Conservation (phyloP, 2,888 invertebrate genomes). For the Phaonia tiefii region DNA sequence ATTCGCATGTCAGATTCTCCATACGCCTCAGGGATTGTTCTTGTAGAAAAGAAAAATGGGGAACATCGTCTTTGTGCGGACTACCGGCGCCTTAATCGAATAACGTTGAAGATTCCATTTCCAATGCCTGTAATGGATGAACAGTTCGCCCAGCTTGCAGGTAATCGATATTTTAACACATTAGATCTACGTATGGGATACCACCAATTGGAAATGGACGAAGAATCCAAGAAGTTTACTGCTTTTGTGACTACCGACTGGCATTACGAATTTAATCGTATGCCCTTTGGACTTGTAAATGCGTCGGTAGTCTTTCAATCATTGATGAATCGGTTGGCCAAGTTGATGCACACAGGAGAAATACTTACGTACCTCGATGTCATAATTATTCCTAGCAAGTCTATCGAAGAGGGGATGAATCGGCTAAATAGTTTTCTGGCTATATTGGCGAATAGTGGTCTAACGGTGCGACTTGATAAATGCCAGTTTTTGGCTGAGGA, state of each 20-base stretch:
- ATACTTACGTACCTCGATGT: constrained; percentile 32
- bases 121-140: constrained; percentile 48
- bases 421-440: neutral
- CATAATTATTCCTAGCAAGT: constrained; percentile 36
- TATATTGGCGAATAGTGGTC: neutral
- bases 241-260: too few relatives aligned
- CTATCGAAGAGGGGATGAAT: neutral
- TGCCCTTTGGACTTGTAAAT: too few relatives aligned
- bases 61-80: constrained; percentile 35
- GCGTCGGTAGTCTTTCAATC: constrained; percentile 60
- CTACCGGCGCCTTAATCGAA: constrained; percentile 39
- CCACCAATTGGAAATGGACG: constrained; percentile 59
- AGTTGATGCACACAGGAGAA: constrained; percentile 2
- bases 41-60: constrained; percentile 30
- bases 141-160: constrained; percentile 39
- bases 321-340: constrained; percentile 50
- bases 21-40: constrained; percentile 56
- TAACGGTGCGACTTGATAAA: constrained; percentile 1
- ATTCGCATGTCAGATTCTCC: constrained; percentile 50
- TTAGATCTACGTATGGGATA: constrained; percentile 57
- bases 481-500: neutral
- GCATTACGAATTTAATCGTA: too few relatives aligned
- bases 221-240: constrained; percentile 38
- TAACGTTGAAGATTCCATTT: constrained; percentile 26
- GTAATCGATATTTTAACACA: constrained; percentile 47